Conservation (phyloP, 2,888 invertebrate genomes). For the Sympetrum striolatum region DNA sequence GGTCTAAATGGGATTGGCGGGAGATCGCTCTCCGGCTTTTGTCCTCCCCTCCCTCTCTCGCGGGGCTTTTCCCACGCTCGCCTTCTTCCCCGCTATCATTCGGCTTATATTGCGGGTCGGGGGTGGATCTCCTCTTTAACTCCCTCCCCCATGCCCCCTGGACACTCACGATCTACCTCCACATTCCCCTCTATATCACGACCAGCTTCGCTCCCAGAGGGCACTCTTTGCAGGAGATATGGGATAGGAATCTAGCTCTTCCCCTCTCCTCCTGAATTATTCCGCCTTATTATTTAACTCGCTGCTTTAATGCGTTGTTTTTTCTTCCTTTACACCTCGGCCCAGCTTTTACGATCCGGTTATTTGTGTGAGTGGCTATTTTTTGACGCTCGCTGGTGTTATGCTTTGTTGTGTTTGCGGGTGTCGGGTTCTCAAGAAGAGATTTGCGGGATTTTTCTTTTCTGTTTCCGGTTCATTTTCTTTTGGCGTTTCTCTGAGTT, state of each 20-base stretch:
- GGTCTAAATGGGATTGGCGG: conserved; percentile 31
- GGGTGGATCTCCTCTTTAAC: background rate
- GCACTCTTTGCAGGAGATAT: background rate
- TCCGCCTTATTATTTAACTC: conserved; percentile 22
- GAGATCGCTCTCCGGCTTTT: background rate
- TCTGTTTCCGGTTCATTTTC: too few relatives aligned
- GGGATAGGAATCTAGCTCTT: background rate
- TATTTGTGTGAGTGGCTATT: background rate
- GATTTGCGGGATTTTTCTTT: too few relatives aligned
- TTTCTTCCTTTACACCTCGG: background rate
- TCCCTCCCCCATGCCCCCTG: conserved; percentile 4
- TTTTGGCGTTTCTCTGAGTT: too few relatives aligned
- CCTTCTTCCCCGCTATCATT: background rate
- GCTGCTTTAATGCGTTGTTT: background rate
- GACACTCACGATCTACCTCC: conserved; percentile 27
- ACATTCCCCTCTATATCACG: conserved; percentile 13
- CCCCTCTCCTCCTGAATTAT: conserved; percentile 22
- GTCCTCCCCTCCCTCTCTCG: conserved; percentile 11
- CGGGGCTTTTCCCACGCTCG: background rate
- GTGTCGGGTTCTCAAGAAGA: too few relatives aligned
- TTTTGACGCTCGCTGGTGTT: background rate
- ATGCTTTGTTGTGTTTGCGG: background rate
- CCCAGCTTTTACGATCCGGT: background rate
- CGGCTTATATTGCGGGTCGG: background rate
- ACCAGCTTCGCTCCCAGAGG: background rate